These are phyloP conservation scores for Heteropelma amictum DNA, from an alignment of 2,888 invertebrate species.

Conservation along the genomic window DNA sequence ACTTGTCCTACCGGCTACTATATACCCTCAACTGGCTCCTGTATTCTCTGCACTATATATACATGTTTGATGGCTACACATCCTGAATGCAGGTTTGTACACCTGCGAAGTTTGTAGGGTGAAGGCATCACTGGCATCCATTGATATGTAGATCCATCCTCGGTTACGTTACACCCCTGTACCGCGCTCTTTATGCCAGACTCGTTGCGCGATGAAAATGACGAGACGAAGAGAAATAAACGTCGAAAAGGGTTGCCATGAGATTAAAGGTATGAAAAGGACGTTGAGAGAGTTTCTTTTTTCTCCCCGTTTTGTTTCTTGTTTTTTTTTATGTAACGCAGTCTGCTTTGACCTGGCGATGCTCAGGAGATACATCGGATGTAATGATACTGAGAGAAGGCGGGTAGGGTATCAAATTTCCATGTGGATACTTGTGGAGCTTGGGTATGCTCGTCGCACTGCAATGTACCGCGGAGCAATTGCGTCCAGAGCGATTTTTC, in stretches of 20 bases:
- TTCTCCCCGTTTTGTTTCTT: background rate
- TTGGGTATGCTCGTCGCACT: background rate
- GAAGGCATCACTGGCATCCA: slow-evolving; percentile 61
- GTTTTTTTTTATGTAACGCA: background rate
- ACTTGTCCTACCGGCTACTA: slow-evolving; percentile 71
- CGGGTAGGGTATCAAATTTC: slow-evolving; percentile 10
- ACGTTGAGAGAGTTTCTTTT: slow-evolving; percentile 16
- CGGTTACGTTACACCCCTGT: slow-evolving; percentile 72
- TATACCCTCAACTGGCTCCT: slow-evolving; percentile 25
- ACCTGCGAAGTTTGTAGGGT: slow-evolving; percentile 74
- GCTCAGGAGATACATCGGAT: slow-evolving; percentile 4
- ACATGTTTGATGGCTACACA: slow-evolving; percentile 27
- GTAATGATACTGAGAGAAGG: slow-evolving; percentile 9
- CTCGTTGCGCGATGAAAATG: slow-evolving; percentile 65
- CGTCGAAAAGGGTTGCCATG: slow-evolving; percentile 11
- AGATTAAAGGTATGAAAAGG: slow-evolving; percentile 19
- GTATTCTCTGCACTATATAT: slow-evolving; percentile 4
- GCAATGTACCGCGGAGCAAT: background rate
- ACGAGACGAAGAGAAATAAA: slow-evolving; percentile 43
- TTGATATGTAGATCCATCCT: slow-evolving; percentile 73
- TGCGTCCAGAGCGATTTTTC: slow-evolving; percentile 1
- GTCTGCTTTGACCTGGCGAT: background rate
- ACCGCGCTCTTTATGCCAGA: slow-evolving; percentile 19
- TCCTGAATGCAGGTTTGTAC: slow-evolving; percentile 70
- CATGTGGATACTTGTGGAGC: background rate